Base-by-base conservation (phyloP, 92 coral and sea anemone genomes). In the Phenganax stokvisi region DNA sequence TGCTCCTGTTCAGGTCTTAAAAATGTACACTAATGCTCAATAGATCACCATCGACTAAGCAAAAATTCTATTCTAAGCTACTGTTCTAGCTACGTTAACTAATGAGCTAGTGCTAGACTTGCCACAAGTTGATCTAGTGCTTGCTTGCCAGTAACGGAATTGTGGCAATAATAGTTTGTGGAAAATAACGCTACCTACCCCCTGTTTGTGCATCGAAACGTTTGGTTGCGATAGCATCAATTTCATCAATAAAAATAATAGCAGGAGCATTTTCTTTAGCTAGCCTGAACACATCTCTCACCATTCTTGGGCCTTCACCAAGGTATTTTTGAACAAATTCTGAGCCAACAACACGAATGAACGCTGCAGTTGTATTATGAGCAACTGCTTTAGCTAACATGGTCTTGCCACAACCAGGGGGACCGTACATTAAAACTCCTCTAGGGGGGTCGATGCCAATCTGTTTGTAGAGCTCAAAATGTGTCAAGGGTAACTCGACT, bases 251-350 rank as follows among this genome's bases (percentile, higher is more conserved):
- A 76, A 96, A 96, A 81, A 96, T 96, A 51, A 96, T 96, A 3
- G 99, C 99, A 3, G 99, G 99, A 0, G 99, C 99, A 86, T 96
- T 96, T 80, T 96, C 99, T 80, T 96, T 96, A 60, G 99, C 99
- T 77, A 96, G 77, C 56, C 99, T 85, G 78, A 96, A 96, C 56
- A 96, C 99, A 85, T 96, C 99, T 17, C 99, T 85, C 31, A 96
- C 99, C 99, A 96, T 96, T 81, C 99, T 90, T 17, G 99, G 99
- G 15, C 99, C 99, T 61, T 96, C 99, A 0, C 99, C 99, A 74
- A 96, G 97, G 83, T 96, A 96, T 61, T 96, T 96, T 70, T 96
- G 99, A 54, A 96, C 99, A 87, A 96, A 96, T 82, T 96, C 99
- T 75, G 99, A 96, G 12, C 99, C 99, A 74, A 96, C 99, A 53